Percentiles rank a stretch among this genome's conserved stretches.
These are phyloP conservation scores for Bombus difficillimus DNA, from an alignment of 1,140 invertebrate species.

Conservation along the genomic window DNA sequence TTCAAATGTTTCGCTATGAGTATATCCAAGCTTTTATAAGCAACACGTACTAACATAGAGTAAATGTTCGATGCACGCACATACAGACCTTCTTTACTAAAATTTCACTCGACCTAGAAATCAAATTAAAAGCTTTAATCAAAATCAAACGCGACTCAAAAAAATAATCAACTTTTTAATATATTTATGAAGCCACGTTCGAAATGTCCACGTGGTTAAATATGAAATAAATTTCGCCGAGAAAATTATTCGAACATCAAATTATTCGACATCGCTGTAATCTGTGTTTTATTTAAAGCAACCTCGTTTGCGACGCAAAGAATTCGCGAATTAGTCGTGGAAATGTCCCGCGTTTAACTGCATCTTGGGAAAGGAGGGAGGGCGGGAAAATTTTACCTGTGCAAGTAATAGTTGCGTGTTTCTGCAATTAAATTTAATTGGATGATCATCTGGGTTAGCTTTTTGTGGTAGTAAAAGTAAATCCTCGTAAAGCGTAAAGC, in stretches of 20 bases:
- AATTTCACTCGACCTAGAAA: neutral
- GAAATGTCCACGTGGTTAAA: neutral
- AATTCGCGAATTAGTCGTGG: neutral
- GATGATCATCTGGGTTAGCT: neutral
- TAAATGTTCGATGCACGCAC: neutral
- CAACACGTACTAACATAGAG: no score
- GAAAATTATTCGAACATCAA: neutral
- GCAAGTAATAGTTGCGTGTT: neutral
- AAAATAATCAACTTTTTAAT: neutral
- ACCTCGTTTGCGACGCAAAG: neutral
- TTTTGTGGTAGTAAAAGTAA: slow-evolving; percentile 1
- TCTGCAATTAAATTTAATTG: neutral
- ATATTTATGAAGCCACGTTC: neutral
- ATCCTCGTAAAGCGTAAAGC: neutral
- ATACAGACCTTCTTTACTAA: neutral
- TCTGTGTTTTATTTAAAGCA: neutral
- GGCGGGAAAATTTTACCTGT: neutral
- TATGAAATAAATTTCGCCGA: neutral
- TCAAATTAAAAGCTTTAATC: neutral
- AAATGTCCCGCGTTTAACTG: neutral
- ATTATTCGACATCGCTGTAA: neutral
- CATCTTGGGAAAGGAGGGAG: neutral
- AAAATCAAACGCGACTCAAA: neutral
- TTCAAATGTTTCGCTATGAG: no score
- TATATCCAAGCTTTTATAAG: no score